Percentiles rank a stretch among this genome's conserved stretches.
phyloP scores from a whole-genome alignment of 1,140 invertebrate genomes.

The Theocolax elegans region DNA sequence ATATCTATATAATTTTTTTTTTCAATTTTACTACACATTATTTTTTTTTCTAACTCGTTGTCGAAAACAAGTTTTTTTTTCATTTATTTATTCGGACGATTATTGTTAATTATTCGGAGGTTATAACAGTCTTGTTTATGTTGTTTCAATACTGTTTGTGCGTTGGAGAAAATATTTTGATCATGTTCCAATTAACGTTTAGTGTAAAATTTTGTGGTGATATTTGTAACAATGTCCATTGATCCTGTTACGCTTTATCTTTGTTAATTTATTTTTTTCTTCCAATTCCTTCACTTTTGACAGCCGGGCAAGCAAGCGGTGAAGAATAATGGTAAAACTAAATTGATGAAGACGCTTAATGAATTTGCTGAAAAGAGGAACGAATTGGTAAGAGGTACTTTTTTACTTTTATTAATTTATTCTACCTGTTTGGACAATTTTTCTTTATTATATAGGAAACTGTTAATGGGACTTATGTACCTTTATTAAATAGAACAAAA shows the following conservation, averaged over 20 bases:
- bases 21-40: too few relatives aligned
- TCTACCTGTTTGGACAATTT: too few relatives aligned
- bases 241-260: too few relatives aligned
- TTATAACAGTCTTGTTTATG: neutral
- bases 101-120: too few relatives aligned
- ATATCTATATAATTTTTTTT: too few relatives aligned
- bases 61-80: too few relatives aligned
- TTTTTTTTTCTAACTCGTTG: too few relatives aligned
- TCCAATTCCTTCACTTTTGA: neutral
- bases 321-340: constrained; percentile 2
- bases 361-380: constrained; percentile 45
- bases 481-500: constrained; percentile 6
- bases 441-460: constrained; percentile 40
- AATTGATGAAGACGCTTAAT: constrained; percentile 41
- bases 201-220: too few relatives aligned
- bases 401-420: constrained; percentile 16
- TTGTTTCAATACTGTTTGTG: neutral
- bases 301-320: neutral
- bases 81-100: too few relatives aligned
- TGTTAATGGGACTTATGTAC: constrained; percentile 27
- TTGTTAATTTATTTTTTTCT: neutral
- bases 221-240: too few relatives aligned
- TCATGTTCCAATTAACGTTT: too few relatives aligned
- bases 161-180: too few relatives aligned
- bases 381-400: constrained; percentile 42